Evolutionary conservation across 1,140 invertebrate genomes (phyloP).

Genomic region (Drosophila rufa): DNA sequence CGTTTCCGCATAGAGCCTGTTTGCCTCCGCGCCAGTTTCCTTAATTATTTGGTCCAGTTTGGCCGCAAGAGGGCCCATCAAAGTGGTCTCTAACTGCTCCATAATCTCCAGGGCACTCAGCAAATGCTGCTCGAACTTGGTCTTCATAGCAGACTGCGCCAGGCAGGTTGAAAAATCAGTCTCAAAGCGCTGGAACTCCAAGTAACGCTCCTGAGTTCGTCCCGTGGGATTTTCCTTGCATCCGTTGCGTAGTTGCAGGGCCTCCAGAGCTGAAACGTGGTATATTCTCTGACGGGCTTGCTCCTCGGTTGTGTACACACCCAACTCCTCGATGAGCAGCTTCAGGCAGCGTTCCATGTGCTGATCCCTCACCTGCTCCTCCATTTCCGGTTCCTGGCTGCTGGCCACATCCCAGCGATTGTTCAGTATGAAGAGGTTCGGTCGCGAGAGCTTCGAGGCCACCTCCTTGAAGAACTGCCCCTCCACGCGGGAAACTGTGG

Average conservation of each 20-base stretch:
- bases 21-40: not conserved
- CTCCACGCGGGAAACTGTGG: constrained; percentile 93
- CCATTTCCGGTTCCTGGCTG: constrained; percentile 93
- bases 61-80: constrained; percentile 13
- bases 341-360: constrained; percentile 96
- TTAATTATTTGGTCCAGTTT: constrained; percentile 7
- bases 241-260: constrained; percentile 89
- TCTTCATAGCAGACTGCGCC: constrained; percentile 98
- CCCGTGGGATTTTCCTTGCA: not conserved
- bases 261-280: constrained; percentile 99
- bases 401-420: constrained; percentile 99
- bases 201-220: constrained; percentile 94
- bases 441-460: constrained; percentile 97
- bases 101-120: constrained; percentile 95
- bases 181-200: constrained; percentile 99
- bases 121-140: constrained; percentile 99
- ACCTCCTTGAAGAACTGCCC: constrained; percentile 99
- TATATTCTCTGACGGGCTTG: constrained; percentile 97
- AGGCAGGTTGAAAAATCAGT: constrained; percentile 98
- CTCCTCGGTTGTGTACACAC: constrained; percentile 91
- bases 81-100: constrained; percentile 88
- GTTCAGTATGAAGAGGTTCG: constrained; percentile 99
- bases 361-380: constrained; percentile 94
- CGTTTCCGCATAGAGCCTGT: constrained; percentile 1
- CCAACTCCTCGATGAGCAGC: constrained; percentile 97